Conservation (phyloP, 2,113 vertebrate species). For the Uria lomvia region DNA sequence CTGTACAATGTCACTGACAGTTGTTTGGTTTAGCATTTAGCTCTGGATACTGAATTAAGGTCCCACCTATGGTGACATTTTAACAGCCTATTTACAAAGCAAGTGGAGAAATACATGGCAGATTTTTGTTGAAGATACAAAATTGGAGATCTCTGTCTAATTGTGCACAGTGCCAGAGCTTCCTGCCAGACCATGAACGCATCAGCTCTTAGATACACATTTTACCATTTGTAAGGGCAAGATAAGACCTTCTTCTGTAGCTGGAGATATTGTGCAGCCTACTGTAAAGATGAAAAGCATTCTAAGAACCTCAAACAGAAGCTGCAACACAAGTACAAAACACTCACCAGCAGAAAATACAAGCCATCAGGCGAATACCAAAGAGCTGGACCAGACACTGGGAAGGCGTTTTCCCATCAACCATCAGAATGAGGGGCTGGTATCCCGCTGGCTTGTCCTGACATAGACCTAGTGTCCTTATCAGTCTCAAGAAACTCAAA, state of each 20-base stretch:
- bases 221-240: background rate
- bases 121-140: background rate
- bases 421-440: background rate
- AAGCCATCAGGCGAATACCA: background rate
- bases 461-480: background rate
- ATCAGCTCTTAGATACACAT: background rate
- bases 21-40: background rate
- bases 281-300: background rate
- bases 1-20: background rate
- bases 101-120: background rate
- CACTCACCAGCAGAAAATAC: background rate
- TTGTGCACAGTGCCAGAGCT: background rate
- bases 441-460: background rate
- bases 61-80: background rate
- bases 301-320: conserved; percentile 14
- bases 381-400: background rate
- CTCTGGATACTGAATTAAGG: background rate
- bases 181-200: background rate
- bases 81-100: background rate
- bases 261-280: background rate
- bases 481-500: background rate
- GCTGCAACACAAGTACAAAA: background rate
- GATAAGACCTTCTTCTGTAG: conserved; percentile 9
- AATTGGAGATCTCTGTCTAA: background rate
- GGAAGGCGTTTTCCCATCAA: background rate